These are phyloP conservation scores for Pyxicephalus adspersus DNA, from an alignment of 2,113 vertebrate genomes.

Conservation along the genomic window DNA sequence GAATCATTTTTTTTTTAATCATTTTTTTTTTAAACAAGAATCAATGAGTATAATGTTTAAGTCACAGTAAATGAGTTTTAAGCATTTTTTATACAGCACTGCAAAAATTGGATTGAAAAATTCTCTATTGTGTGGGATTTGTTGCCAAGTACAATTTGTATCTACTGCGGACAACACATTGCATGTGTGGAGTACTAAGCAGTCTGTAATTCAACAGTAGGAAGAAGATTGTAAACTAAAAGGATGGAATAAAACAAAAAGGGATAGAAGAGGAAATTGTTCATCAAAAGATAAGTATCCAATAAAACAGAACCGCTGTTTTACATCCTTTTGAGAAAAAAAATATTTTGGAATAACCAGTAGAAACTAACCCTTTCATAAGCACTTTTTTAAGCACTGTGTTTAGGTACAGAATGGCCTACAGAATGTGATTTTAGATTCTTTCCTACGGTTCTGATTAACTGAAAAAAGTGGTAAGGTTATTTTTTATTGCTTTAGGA, in stretches of 20 bases:
- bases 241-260: neutral
- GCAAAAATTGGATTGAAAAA: conserved; percentile 24
- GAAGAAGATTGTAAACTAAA: conserved; percentile 3
- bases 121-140: conserved; percentile 28
- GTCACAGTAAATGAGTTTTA: conserved; percentile 23
- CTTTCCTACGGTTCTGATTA: too few relatives aligned
- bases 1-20: conserved; percentile 16
- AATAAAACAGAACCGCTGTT: neutral
- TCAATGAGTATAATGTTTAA: neutral
- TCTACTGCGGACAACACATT: conserved; percentile 3
- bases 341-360: neutral
- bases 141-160: conserved; percentile 47
- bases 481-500: too few relatives aligned
- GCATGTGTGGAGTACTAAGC: conserved; percentile 35
- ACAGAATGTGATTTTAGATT: too few relatives aligned
- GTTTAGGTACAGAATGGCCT: too few relatives aligned
- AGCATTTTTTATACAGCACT: conserved; percentile 28
- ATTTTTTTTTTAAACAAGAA: neutral
- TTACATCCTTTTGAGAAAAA: neutral
- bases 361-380: too few relatives aligned
- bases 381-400: too few relatives aligned
- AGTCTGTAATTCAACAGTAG: conserved; percentile 30
- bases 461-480: too few relatives aligned
- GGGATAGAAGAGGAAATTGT: conserved; percentile 6
- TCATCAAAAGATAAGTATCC: conserved; percentile 8